Evolutionary conservation across 1,140 invertebrate genomes (phyloP).

Genomic region (Drosophila hydei): DNA sequence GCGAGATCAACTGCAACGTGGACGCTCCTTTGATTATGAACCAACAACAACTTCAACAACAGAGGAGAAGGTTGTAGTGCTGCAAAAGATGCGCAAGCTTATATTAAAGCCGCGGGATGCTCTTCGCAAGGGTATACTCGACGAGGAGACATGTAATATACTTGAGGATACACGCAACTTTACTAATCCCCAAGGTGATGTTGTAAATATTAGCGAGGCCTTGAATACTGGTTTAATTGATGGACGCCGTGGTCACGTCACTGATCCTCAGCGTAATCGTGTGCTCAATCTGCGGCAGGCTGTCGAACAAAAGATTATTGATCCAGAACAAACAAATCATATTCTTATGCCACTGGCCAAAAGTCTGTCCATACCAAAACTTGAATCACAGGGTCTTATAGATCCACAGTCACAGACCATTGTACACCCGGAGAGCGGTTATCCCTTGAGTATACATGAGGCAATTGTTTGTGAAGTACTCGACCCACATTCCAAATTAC

Average conservation of each 20-base stretch:
- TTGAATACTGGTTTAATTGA: conserved; percentile 90
- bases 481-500: conserved; percentile 89
- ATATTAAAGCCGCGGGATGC: conserved; percentile 90
- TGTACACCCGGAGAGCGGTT: conserved; percentile 95
- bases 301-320: conserved; percentile 92
- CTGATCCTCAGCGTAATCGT: conserved; percentile 93
- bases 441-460: conserved; percentile 89
- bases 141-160: conserved; percentile 89
- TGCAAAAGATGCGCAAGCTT: conserved; percentile 91
- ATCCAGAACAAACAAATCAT: conserved; percentile 90
- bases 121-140: conserved; percentile 89
- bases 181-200: conserved; percentile 85
- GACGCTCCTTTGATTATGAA: conserved; percentile 88
- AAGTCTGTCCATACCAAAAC: conserved; percentile 91
- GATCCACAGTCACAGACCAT: conserved; percentile 91
- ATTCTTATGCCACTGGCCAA: conserved; percentile 91
- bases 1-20: conserved; percentile 83
- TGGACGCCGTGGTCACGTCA: conserved; percentile 90
- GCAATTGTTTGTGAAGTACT: conserved; percentile 94
- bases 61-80: conserved; percentile 88
- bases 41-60: conserved; percentile 83
- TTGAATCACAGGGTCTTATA: conserved; percentile 92
- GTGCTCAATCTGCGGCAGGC: conserved; percentile 92
- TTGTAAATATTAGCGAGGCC: conserved; percentile 90
- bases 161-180: conserved; percentile 86